Conservation (phyloP, 2,113 vertebrate species). For the Poeciliopsis prolifica region DNA sequence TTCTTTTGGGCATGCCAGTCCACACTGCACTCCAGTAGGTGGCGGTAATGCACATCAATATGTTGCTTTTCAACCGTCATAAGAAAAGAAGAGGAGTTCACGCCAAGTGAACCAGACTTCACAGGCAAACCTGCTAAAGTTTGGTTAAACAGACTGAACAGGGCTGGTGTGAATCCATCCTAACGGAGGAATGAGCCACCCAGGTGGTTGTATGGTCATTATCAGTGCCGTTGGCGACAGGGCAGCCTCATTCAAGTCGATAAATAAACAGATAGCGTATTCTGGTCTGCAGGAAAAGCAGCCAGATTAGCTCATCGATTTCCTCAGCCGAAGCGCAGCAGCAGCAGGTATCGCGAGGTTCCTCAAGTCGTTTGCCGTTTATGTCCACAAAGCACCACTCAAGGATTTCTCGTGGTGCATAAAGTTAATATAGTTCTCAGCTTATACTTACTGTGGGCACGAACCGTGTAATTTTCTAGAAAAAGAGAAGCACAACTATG, state of each 20-base stretch:
- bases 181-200: slow-evolving; percentile 4
- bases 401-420: neutral
- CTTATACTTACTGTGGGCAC: neutral
- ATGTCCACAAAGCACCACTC: neutral
- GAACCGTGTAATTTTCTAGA: neutral
- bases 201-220: slow-evolving; percentile 11
- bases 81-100: too few relatives aligned
- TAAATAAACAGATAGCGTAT: slow-evolving; percentile 39
- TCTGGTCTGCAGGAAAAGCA: slow-evolving; percentile 40
- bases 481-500: neutral
- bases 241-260: slow-evolving; percentile 49
- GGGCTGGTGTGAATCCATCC: neutral
- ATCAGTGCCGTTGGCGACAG: slow-evolving; percentile 41
- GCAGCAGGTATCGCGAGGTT: slow-evolving; percentile 1
- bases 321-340: slow-evolving; percentile 27
- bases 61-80: too few relatives aligned
- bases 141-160: too few relatives aligned
- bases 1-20: too few relatives aligned
- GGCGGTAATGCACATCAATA: too few relatives aligned
- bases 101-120: too few relatives aligned
- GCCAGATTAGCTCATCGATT: slow-evolving; percentile 67
- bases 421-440: neutral
- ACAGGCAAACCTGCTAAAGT: too few relatives aligned
- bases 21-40: too few relatives aligned
- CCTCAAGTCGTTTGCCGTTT: neutral